Base-by-base conservation (phyloP, 2,797 vertebrate species). In the Syngnathus acus region DNA sequence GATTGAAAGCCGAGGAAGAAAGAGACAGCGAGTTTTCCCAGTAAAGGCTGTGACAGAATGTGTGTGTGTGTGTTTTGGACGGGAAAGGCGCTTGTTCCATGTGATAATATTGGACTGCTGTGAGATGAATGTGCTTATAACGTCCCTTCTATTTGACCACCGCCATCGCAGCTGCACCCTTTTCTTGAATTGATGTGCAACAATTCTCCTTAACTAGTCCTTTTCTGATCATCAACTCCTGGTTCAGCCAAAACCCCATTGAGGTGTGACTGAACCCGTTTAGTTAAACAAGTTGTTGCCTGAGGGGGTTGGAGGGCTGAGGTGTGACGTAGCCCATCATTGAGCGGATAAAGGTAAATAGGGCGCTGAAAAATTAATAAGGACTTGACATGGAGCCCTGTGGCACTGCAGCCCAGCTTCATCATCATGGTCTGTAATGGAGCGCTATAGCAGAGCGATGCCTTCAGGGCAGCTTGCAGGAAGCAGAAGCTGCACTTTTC, bases 311-410 rank as follows among this genome's bases (percentile, higher is more conserved):
- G 11, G 39, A 69, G 60, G 70, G 66, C 65, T 51, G 64, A 71
- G 66, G 66, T 76, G 72, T 70, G 71, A 75, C 70, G 68, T 65
- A 65, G 63, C 62, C 72, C 26, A 68, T 79, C 67, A 68, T 66
- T 38, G 75, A 78, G 68, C 74, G 75, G 68, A 81, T 71, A 73
- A 65, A 73, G 38, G 78, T 79, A 84, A 84, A 84, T 83, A 78
- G 66, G 72, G 60, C 62, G 68, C 60, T 88, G 81, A 85, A 89
- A 86, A 85, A 87, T 88, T 86, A 78, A 88, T 87, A 77, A 84
- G 78, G 78, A 69, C 62, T 75, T 19, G 19, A 75, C 78, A 80
- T 50, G 62, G 75, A 69, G 72, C 85, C 73, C 60, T 64, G 68
- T 66, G 78, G 77, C 71, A 71, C 68, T 69, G 69, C 55, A 70